Conservation (phyloP, 64 coral and sea anemone species). For the Stichodactyla mertensii region DNA sequence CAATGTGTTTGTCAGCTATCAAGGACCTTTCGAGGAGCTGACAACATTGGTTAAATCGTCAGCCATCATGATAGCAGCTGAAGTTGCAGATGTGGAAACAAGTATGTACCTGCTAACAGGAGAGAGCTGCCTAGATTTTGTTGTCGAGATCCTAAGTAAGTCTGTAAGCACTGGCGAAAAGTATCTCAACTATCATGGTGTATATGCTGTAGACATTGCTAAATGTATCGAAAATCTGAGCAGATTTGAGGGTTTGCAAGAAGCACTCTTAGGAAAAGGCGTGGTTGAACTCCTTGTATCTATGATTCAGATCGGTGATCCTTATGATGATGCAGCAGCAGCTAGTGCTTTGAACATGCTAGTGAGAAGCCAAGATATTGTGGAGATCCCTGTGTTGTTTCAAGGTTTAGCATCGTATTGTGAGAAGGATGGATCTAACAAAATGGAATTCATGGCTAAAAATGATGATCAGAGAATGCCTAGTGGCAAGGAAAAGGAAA, state of each 20-base stretch:
- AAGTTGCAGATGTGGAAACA: constrained; percentile 32
- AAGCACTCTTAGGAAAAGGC: constrained; percentile 18
- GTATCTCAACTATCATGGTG: constrained; percentile 35
- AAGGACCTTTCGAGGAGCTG: constrained; percentile 32
- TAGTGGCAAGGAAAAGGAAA: neutral
- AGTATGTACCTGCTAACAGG: constrained; percentile 28
- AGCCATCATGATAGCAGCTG: constrained; percentile 16
- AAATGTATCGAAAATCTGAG: constrained; percentile 30
- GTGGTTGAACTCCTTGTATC: constrained; percentile 25
- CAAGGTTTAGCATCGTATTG: constrained; percentile 23
- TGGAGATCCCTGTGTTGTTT: constrained; percentile 25
- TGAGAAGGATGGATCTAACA: neutral
- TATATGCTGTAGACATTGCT: constrained; percentile 23
- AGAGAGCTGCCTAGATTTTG: constrained; percentile 35
- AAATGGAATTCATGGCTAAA: neutral
- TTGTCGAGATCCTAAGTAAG: constrained; percentile 23
- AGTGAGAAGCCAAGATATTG: neutral
- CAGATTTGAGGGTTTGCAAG: constrained; percentile 18
- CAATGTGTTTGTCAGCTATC: constrained; percentile 31
- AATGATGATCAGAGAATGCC: neutral
- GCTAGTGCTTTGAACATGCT: constrained; percentile 25
- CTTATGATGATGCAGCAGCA: constrained; percentile 24
- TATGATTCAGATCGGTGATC: constrained; percentile 37
- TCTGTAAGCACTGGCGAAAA: constrained; percentile 22
- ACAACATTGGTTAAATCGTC: constrained; percentile 31